A percentile compares a stretch with the other conserved stretches of the same genome.
phyloP scores from a whole-genome alignment of 2,888 invertebrate species.

The Hirtodrosophila trivittata region DNA sequence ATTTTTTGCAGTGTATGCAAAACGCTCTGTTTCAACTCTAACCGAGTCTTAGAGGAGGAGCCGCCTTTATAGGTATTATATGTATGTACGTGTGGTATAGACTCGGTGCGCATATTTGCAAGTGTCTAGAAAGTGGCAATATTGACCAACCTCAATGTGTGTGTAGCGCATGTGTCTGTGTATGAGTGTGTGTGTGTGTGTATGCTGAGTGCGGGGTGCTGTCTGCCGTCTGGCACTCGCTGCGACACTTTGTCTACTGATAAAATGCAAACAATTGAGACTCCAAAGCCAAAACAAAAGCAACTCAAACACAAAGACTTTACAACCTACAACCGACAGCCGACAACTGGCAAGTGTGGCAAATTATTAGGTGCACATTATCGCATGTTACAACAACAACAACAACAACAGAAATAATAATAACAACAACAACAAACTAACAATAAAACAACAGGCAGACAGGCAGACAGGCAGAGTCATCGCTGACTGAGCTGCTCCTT shows the following conservation, averaged over 20 bases:
- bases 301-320: slow-evolving; percentile 51
- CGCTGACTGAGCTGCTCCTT: slow-evolving; percentile 25
- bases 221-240: slow-evolving; percentile 45
- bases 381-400: slow-evolving; percentile 28
- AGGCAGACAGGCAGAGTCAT: too few relatives aligned
- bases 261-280: slow-evolving; percentile 55
- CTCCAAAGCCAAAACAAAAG: slow-evolving; percentile 45
- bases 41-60: too few relatives aligned
- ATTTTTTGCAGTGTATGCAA: too few relatives aligned
- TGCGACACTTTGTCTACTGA: slow-evolving; percentile 77
- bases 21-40: too few relatives aligned
- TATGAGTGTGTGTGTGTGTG: too few relatives aligned
- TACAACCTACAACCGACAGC: slow-evolving; percentile 8
- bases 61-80: too few relatives aligned
- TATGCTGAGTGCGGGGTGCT: slow-evolving; percentile 1
- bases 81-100: slow-evolving; percentile 6
- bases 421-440: slow-evolving; percentile 7
- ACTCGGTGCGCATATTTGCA: slow-evolving; percentile 39
- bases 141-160: slow-evolving; percentile 54
- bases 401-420: slow-evolving; percentile 1
- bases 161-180: slow-evolving; percentile 1
- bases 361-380: slow-evolving; percentile 65
- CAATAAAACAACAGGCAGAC: slow-evolving; percentile 32
- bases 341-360: slow-evolving; percentile 35
- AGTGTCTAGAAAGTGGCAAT: slow-evolving; percentile 46